A percentile compares a stretch with the other conserved stretches of the same genome.
phyloP scores from a whole-genome alignment of 2,113 vertebrate genomes.

The Microcebus ravelobensis region DNA sequence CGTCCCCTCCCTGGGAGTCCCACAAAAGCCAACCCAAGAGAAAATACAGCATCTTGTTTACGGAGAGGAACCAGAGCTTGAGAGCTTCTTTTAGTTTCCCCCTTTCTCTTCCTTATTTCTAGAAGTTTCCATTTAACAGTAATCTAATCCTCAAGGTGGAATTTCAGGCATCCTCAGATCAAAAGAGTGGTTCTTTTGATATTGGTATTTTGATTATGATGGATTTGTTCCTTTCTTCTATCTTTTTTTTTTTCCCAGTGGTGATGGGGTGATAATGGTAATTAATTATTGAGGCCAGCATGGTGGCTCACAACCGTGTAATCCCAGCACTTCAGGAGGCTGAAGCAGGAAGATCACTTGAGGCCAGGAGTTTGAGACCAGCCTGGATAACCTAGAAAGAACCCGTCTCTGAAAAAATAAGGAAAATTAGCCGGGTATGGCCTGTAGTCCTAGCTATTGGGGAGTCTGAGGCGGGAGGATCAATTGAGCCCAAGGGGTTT shows the following conservation, averaged over 20 bases:
- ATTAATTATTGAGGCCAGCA: background rate
- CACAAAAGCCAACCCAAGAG: background rate
- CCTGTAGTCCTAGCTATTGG: too few species aligned
- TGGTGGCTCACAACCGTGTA: too few species aligned
- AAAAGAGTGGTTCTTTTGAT: background rate
- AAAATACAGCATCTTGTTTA: background rate
- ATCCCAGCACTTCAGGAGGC: too few species aligned
- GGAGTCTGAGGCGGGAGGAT: too few species aligned
- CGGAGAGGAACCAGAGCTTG: background rate
- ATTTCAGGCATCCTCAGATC: background rate
- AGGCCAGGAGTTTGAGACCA: too few species aligned
- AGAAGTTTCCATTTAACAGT: constrained; percentile 30
- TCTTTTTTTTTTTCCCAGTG: background rate
- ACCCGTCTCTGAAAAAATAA: too few species aligned
- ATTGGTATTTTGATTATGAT: background rate
- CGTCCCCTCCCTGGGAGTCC: background rate
- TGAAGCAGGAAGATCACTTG: too few species aligned
- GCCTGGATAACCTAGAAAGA: too few species aligned
- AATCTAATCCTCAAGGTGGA: background rate
- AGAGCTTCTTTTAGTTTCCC: background rate
- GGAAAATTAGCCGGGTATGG: too few species aligned
- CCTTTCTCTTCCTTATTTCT: background rate
- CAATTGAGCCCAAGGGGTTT: background rate
- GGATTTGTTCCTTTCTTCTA: background rate
- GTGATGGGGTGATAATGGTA: background rate